Base-by-base conservation (phyloP, 2,797 vertebrate species). In the Hypotaenidia okinawae region DNA sequence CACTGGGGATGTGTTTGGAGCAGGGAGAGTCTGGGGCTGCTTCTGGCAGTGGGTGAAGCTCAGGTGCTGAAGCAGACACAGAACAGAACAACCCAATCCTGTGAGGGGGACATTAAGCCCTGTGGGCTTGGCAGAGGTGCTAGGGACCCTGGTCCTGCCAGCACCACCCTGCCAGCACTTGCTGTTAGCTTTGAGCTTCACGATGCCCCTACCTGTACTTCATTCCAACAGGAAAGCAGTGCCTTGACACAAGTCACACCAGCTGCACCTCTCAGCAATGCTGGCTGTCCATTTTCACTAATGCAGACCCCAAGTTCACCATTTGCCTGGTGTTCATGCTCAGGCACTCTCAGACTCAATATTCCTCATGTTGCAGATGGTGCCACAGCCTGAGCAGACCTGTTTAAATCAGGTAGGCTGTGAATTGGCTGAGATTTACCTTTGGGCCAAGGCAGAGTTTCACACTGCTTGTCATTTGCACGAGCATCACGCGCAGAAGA, bases 91-190 rank as follows among this genome's bases (percentile, higher is more conserved):
- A n/a, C 11, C 28, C 2, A 0, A 4, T 3, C 9, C 13, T 35
- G 6, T 0, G 0, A 47, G 33, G 24, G n/a, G 30, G 18, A 45
- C 28, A 1, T 2, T 21, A 5, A 77, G 41, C 27, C 79, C 39
- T 11, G 10, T 0, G 0, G 67, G 45, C 33, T 45, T 14, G 28
- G 23, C 39, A 62, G 57, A 72, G 32, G 33, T 58, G 23, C 49
- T 2, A 5, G 21, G 57, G 5, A n/a, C 23, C 16, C 59, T 3
- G 15, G 37, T 27, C 33, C 24, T 49, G 55, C 43, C 83, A 62
- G 49, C 5, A 8, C 11, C 77, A 66, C 51, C 35, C 72, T 4
- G 6, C 8, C 37, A 66, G 55, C 37, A 10, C 59, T n/a, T 3
- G 12, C 43, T 14, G 8, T 7, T 41, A 25, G n/a, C 83, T 69